Evolutionary conservation across 2,797 vertebrate genomes (phyloP).

Genomic region (Tragelaphus eurycerus): DNA sequence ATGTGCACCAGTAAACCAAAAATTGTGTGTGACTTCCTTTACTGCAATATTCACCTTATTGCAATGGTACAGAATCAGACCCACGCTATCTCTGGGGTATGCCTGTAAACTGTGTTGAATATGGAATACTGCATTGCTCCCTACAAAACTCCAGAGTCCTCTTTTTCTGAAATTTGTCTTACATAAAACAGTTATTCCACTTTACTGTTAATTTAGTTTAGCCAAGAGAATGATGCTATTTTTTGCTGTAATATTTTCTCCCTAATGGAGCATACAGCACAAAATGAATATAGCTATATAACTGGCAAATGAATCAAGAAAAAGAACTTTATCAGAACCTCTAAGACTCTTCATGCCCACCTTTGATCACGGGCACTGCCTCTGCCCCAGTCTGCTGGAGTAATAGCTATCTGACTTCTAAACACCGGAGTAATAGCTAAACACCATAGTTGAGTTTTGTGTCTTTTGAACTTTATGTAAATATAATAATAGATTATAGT

Average conservation of each 20-base stretch:
- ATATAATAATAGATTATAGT: background rate
- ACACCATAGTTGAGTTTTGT: background rate
- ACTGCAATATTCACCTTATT: background rate
- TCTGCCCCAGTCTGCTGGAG: background rate
- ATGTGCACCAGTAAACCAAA: background rate
- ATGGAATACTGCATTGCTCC: background rate
- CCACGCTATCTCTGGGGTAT: background rate
- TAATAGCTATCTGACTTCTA: background rate
- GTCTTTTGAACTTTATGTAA: constrained; percentile 14
- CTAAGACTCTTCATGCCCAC: background rate
- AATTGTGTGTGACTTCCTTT: background rate
- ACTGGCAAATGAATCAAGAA: background rate
- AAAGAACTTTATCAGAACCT: background rate
- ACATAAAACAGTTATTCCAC: background rate
- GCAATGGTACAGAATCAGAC: background rate
- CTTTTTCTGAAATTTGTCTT: background rate
- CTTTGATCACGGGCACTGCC: background rate
- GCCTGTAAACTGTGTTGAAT: background rate
- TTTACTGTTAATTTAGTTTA: background rate
- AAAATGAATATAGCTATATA: background rate
- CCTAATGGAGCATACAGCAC: background rate
- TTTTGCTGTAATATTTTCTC: background rate
- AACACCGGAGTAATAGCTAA: background rate
- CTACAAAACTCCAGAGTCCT: background rate
- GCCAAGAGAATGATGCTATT: background rate